Base-by-base conservation (phyloP, 2,888 invertebrate species). In the Melanostoma mellinum region DNA sequence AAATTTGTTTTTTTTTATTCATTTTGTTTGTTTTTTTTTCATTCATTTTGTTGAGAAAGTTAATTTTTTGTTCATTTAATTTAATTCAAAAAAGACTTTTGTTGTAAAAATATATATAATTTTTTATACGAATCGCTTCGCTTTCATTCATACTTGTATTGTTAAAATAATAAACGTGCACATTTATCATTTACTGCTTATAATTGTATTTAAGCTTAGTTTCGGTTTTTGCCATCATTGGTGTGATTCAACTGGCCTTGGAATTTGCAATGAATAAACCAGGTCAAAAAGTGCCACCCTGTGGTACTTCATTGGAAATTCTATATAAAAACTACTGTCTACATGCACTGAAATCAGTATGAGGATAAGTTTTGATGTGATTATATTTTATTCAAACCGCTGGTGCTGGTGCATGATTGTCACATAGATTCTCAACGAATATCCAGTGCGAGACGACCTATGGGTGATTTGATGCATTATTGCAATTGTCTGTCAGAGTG, bases 11-110 rank as follows among this genome's bases (percentile, higher is more conserved):
- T 68, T 53, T 52, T 65, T 65, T 72, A 74, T 52, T 77, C 68
- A 67, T 79, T 56, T 61, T 75, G 61, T 58, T 76, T 72, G 6
- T 73, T 82, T 38, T 52, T 86, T 81, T 82, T 56, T 67, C 42
- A 65, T 77, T 58, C 33, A n/a, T 78, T 78, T 65, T 30, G 58
- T 74, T 73, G 36, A 3, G 6, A 36, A 40, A 4, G 8, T 40
- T 60, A 71, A 53, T 63, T 58, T 78, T 68, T 58, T 40, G 38
- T 69, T 44, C 58, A 30, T 68, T 72, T 20, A 20, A 20, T 20
- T 20, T 20, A 20, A 20, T 20, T 20, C 20, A 20, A 20, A 20
- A 20, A 20, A 20, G 20, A 72, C 33, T 61, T 78, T 71, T 38
- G 56, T 80, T 86, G 71, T 52, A 20, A 20, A 20, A 20, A 20